Evolutionary conservation across 2,888 invertebrate genomes (phyloP).

Genomic region (Amiota minor): DNA sequence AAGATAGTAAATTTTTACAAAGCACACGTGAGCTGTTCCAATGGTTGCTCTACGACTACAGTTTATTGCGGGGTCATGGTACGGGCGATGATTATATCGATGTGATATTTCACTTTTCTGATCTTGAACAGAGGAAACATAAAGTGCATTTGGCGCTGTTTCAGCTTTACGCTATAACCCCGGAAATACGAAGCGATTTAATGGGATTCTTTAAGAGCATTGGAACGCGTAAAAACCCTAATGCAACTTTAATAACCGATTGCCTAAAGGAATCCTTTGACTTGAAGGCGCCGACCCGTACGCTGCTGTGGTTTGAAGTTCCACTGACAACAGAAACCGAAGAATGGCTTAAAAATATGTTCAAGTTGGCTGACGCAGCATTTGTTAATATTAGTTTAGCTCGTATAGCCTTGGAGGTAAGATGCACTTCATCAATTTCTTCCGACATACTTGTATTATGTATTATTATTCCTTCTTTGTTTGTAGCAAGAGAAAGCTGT

Average conservation of each 20-base stretch:
- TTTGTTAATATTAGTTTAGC: conserved; percentile 34
- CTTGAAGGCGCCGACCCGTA: conserved; percentile 35
- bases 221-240: conserved; percentile 32
- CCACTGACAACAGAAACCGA: conserved; percentile 40
- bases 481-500: not conserved
- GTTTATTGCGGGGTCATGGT: conserved; percentile 39
- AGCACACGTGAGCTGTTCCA: conserved; percentile 55
- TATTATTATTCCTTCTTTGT: not conserved
- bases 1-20: conserved; percentile 32
- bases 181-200: conserved; percentile 43
- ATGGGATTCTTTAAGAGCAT: conserved; percentile 51
- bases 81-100: conserved; percentile 60
- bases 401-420: conserved; percentile 26
- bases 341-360: conserved; percentile 47
- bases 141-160: conserved; percentile 51
- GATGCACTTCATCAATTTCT: not conserved
- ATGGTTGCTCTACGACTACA: conserved; percentile 58
- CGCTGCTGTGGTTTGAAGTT: conserved; percentile 56
- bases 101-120: conserved; percentile 48
- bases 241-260: conserved; percentile 51
- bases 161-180: conserved; percentile 44
- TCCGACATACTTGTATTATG: not conserved
- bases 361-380: conserved; percentile 52
- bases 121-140: conserved; percentile 33
- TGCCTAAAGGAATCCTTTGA: conserved; percentile 59